Evolutionary conservation across 2,888 invertebrate genomes (phyloP).

Genomic region (Emmelina monodactyla): DNA sequence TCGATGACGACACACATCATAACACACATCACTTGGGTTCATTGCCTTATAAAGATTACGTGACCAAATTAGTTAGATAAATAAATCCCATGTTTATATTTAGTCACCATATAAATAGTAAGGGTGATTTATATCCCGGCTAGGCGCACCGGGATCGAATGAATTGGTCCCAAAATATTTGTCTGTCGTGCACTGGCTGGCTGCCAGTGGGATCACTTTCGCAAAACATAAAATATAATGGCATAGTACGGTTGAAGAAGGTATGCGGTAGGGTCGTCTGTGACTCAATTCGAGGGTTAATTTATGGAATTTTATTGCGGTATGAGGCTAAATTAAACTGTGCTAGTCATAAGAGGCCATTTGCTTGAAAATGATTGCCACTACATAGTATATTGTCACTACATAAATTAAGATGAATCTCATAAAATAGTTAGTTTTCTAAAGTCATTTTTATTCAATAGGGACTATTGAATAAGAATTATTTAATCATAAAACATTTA

Average conservation of each 20-base stretch:
- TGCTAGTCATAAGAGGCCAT: too few species aligned
- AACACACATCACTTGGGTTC: too few species aligned
- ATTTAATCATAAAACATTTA: too few species aligned
- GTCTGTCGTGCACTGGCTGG: constrained; percentile 53
- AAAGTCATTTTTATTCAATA: too few species aligned
- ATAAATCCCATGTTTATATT: constrained; percentile 50
- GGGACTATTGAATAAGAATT: too few species aligned
- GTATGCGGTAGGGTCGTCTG: constrained; percentile 21
- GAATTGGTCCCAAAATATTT: constrained; percentile 57
- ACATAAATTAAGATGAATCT: too few species aligned
- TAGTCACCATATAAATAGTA: constrained; percentile 44
- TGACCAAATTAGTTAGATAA: constrained; percentile 27
- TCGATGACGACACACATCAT: too few species aligned
- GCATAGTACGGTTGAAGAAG: constrained; percentile 27
- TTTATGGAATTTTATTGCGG: not conserved
- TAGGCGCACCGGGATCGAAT: constrained; percentile 37
- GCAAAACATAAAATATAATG: constrained; percentile 29
- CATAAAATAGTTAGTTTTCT: too few species aligned
- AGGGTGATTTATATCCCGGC: constrained; percentile 37
- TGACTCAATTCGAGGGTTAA: constrained; percentile 26
- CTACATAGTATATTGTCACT: too few species aligned
- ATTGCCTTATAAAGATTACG: too few species aligned
- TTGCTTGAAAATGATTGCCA: too few species aligned
- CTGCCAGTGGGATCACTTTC: constrained; percentile 60
- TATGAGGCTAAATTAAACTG: not conserved